Evolutionary conservation across 2,113 vertebrate genomes (phyloP).

Genomic region (Cebidichthys violaceus): DNA sequence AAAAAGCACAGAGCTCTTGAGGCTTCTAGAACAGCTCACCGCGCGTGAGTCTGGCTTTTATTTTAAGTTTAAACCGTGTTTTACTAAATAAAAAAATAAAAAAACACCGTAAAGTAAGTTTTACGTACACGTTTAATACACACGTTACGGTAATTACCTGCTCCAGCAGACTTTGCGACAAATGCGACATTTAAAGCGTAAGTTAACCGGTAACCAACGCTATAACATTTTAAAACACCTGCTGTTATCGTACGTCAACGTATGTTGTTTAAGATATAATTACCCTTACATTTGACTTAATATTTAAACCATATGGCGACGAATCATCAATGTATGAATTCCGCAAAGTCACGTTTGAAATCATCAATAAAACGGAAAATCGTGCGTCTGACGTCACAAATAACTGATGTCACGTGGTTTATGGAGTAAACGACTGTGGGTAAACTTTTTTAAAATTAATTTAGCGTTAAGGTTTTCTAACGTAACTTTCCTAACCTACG

Average conservation of each 20-base stretch:
- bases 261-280: too few species aligned
- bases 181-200: too few species aligned
- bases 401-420: not conserved
- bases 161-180: too few species aligned
- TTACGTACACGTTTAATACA: too few species aligned
- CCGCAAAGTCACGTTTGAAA: not conserved
- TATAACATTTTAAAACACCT: too few species aligned
- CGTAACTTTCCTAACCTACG: not conserved
- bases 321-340: not conserved
- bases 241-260: too few species aligned
- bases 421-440: too few species aligned
- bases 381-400: not conserved
- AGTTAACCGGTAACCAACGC: too few species aligned
- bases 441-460: slow-evolving; percentile 12
- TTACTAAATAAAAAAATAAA: too few species aligned
- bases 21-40: slow-evolving; percentile 69
- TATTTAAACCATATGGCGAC: slow-evolving; percentile 24
- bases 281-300: not conserved
- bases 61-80: too few species aligned
- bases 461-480: not conserved
- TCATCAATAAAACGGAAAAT: accelerated
- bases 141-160: too few species aligned
- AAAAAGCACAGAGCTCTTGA: slow-evolving; percentile 53
- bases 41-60: slow-evolving; percentile 35
- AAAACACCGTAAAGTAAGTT: too few species aligned